Evolutionary conservation across 2,113 vertebrate species (phyloP), one percentile per base, ranked within the genome.

Genomic region (Triplophysa rosa): DNA sequence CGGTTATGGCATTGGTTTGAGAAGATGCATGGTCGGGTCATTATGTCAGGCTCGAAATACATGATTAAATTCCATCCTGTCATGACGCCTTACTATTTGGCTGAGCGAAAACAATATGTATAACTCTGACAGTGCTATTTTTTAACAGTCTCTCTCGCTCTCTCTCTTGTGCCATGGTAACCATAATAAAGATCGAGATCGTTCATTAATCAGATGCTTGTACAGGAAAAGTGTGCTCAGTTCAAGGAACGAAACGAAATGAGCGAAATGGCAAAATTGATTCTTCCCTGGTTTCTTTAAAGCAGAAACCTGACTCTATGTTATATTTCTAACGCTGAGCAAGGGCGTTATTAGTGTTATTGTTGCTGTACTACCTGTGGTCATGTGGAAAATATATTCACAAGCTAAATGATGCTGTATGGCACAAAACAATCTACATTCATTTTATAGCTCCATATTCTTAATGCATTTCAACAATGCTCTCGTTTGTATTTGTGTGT

Each of bases 1-100:
- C 58, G 76, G 37, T 70, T 83, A 26, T 19, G 58, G 70, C 47
- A 40, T 17, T 58, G 56, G 69, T 62, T 70, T 56, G 66, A 65
- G 79, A 33, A 61, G 62, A 49, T 52, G 62, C 71, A 68, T 49
- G 54, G 56, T 79, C 24, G 69, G 59, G 33, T 76, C 67, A 42
- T 40, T 75, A 73, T 65, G 69, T 66, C 47, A 47, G 40, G 29
- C 79, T 80, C 62, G 73, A 56, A 73, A 59, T 77, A 69, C 63
- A 77, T 45, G 24, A 71, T 54, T 45, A 76, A 67, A 77, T 77
- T 77, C 74, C 62, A 65, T 77, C 42, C 54, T 73, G 63, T 76
- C 71, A 68, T 59, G 62, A 49, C 75, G 64, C 67, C 58, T 81
- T 62, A 81, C 42, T 67, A 33, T 67, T 81, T 74, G 71, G 66